Evolutionary conservation across 1,140 invertebrate genomes (phyloP).

Genomic region (Trigoniulus corallinus): DNA sequence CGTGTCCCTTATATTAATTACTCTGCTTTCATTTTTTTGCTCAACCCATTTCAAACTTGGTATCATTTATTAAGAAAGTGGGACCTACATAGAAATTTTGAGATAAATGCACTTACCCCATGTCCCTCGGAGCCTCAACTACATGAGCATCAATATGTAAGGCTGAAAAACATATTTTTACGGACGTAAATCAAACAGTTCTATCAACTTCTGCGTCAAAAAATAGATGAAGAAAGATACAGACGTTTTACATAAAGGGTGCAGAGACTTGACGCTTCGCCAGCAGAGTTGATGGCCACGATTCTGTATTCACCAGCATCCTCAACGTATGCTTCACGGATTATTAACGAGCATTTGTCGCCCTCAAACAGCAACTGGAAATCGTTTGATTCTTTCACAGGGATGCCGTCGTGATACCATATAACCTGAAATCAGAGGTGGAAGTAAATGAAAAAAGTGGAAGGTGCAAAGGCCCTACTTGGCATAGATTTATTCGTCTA

Average conservation of each 20-base stretch:
- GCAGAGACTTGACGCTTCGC: constrained; percentile 57
- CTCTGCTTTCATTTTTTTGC: too few relatives aligned
- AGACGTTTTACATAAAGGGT: constrained; percentile 36
- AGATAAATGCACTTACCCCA: too few relatives aligned
- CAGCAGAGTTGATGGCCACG: constrained; percentile 59
- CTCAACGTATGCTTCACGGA: constrained; percentile 51
- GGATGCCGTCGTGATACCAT: constrained; percentile 67
- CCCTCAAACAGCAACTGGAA: constrained; percentile 62
- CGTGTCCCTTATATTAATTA: too few relatives aligned
- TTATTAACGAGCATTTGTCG: constrained; percentile 58
- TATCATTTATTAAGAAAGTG: too few relatives aligned
- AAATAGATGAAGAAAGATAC: too few relatives aligned
- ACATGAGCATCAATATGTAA: not conserved
- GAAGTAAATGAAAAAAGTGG: not conserved
- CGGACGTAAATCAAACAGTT: too few relatives aligned
- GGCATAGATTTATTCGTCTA: too few relatives aligned
- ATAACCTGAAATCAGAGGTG: constrained; percentile 36
- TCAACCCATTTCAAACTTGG: too few relatives aligned
- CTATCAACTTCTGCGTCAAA: too few relatives aligned
- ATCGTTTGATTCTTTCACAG: constrained; percentile 68
- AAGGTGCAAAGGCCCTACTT: not conserved
- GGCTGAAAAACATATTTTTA: not conserved
- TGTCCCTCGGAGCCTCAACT: too few relatives aligned
- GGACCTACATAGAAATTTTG: too few relatives aligned
- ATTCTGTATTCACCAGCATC: constrained; percentile 64